These are phyloP conservation scores for Lagorchestes hirsutus DNA, from an alignment of 2,797 vertebrate genomes.

Conservation along the genomic window DNA sequence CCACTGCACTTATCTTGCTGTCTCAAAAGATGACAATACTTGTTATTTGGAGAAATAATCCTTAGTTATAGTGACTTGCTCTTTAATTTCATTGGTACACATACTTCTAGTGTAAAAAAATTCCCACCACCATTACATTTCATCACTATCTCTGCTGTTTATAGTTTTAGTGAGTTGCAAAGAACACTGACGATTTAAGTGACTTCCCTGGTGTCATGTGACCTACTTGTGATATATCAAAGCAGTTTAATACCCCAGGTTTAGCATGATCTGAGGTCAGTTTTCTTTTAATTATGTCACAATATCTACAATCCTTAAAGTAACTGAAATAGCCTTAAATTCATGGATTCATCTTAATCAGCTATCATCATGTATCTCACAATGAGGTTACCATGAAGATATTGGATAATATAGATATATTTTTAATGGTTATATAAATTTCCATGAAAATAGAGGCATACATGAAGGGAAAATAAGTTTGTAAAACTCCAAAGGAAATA, in stretches of 20 bases:
- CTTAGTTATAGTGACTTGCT: not conserved
- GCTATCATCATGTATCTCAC: not conserved
- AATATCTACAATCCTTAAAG: not conserved
- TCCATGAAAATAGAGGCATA: not conserved
- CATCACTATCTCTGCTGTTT: not conserved
- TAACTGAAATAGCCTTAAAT: not conserved
- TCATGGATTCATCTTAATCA: constrained; percentile 4
- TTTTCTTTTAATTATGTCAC: not conserved
- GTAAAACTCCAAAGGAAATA: constrained; percentile 56
- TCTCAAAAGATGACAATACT: not conserved
- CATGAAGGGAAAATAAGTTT: constrained; percentile 35
- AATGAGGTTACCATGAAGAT: not conserved
- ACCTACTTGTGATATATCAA: not conserved
- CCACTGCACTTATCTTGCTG: not conserved
- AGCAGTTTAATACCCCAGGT: not conserved
- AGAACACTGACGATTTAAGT: not conserved
- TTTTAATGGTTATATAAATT: not conserved
- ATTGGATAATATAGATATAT: not conserved
- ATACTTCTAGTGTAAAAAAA: not conserved
- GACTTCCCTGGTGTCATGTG: not conserved
- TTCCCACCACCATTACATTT: not conserved
- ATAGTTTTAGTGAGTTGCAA: not conserved
- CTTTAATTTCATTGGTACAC: not conserved
- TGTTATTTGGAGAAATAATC: not conserved
- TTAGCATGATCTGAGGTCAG: not conserved